phyloP scores from a whole-genome alignment of 2,113 vertebrate species.

The Copsychus sechellarum region DNA sequence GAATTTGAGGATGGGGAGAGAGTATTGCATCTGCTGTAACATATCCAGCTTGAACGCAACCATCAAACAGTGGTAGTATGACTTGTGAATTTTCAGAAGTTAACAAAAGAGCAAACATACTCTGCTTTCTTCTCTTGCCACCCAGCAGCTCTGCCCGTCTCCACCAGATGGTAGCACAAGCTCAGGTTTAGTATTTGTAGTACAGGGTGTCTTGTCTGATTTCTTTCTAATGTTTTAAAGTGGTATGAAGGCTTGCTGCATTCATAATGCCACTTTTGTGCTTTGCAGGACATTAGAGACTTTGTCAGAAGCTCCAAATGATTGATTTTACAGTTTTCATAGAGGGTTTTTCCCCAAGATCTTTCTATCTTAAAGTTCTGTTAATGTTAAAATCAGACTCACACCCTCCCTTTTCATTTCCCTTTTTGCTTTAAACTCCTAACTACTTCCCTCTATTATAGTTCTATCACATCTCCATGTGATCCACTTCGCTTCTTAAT shows the following conservation, averaged over 20 bases:
- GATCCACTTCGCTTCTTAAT: background rate
- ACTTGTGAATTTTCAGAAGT: background rate
- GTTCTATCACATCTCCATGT: background rate
- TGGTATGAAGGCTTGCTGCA: background rate
- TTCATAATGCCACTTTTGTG: background rate
- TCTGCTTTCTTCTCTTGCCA: background rate
- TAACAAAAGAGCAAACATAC: background rate
- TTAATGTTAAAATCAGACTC: background rate
- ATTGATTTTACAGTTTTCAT: background rate
- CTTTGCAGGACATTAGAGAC: background rate
- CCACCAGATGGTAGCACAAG: slow-evolving; percentile 37
- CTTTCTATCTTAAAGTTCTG: background rate
- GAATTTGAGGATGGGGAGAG: background rate
- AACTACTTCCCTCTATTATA: background rate
- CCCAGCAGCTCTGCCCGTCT: background rate
- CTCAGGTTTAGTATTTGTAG: background rate
- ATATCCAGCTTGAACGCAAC: background rate
- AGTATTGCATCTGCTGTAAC: background rate
- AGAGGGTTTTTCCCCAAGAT: fast-evolving
- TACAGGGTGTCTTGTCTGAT: background rate
- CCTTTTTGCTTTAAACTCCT: background rate
- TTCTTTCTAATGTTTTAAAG: background rate
- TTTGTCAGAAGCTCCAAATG: background rate
- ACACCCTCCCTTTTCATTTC: background rate
- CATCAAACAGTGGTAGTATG: background rate